Base-by-base conservation (phyloP, 2,888 invertebrate genomes). In the Pollenia labialis region DNA sequence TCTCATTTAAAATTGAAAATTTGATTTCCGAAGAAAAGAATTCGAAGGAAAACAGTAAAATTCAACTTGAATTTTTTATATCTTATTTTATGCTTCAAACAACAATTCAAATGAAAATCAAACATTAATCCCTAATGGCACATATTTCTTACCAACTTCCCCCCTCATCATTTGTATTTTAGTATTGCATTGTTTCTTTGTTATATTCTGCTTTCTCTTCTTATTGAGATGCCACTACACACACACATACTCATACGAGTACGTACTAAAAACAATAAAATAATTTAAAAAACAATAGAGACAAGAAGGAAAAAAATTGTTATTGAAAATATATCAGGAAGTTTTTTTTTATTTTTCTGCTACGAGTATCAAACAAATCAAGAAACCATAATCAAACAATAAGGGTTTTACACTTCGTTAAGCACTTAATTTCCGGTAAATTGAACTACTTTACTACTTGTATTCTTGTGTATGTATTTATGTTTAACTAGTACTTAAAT, bases 351-450 rank as follows among this genome's bases (percentile, higher is more conserved):
- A 12, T 54, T 6, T 52, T 52, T 52, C 44, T 76, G 44, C 11
- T 42, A 46, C 50, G n/a, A 66, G 44, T 62, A 69, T 56, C 44
- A 68, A 82, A 60, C 60, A 66, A 77, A 52, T 81, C 74, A 75
- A 75, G 50, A 16, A 74, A 66, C 32, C 56, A 64, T 58, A 74
- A 81, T 68, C 68, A 82, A 76, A 76, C 82, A 71, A 72, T 56
- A 71, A 11, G 58, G 66, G 66, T 69, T 72, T 85, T 87, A 81
- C 80, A 80, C 76, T 66, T 82, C 88, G 71, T 88, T 88, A 75
- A 81, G 76, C 75, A 85, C 58, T 86, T 86, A 85, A 88, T 86
- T 86, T 88, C 84, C 86, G 85, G 66, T 75, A 79, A 85, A 88
- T 81, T 69, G 18, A 11, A 50, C 50, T 50, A 50, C 7, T 14